phyloP scores from a whole-genome alignment of 1,140 invertebrate genomes.

The Aphelenchoides besseyi region DNA sequence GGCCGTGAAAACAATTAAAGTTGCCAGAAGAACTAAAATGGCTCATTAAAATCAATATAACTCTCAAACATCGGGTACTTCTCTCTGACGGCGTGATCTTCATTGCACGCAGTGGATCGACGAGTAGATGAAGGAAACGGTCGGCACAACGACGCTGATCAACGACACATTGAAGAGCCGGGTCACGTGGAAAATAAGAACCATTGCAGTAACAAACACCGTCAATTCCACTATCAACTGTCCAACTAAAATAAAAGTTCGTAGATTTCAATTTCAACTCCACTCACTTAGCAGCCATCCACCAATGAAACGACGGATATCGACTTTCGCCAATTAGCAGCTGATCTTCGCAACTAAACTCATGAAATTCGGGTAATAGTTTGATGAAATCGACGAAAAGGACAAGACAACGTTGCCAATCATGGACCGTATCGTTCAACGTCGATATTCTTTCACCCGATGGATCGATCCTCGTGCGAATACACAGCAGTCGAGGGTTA shows the following conservation, averaged over 20 bases:
- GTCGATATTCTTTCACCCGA: constrained; percentile 36
- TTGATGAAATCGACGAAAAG: constrained; percentile 47
- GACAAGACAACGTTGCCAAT: constrained; percentile 50
- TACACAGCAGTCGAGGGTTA: constrained; percentile 17
- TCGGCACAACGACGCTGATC: constrained; percentile 26
- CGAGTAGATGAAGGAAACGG: constrained; percentile 8
- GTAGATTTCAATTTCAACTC: too few species aligned
- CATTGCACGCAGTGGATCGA: constrained; percentile 14
- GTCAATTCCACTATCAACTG: constrained; percentile 33
- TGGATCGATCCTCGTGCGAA: constrained; percentile 33
- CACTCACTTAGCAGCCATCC: constrained; percentile 25
- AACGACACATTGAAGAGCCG: constrained; percentile 31
- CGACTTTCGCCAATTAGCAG: constrained; percentile 37
- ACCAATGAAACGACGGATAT: constrained; percentile 53
- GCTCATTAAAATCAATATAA: constrained; percentile 24
- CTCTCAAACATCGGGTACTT: constrained; percentile 2
- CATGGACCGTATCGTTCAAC: constrained; percentile 41
- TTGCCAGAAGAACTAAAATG: constrained; percentile 19
- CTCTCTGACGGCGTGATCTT: neutral
- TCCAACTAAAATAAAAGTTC: constrained; percentile 34
- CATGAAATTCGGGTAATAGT: constrained; percentile 46
- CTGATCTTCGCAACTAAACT: constrained; percentile 34
- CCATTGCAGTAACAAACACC: constrained; percentile 55
- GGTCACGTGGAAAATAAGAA: constrained; percentile 51
- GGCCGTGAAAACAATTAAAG: constrained; percentile 9